Base-by-base conservation (phyloP, 2,888 invertebrate genomes). In the Ptychoptera albimana region DNA sequence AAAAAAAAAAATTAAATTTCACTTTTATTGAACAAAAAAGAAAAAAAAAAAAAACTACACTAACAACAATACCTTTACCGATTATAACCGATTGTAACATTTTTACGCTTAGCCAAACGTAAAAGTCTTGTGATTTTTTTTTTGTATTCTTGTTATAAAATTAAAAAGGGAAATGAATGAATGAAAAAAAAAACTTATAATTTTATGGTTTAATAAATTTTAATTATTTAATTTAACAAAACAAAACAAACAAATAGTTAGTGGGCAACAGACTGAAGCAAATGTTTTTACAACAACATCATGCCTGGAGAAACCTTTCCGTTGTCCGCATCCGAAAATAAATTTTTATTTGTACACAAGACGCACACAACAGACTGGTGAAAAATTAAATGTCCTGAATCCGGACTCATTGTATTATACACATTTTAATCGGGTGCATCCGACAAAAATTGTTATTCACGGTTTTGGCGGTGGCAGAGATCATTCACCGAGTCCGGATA, bases 401-500 rank as follows among this genome's bases (percentile, higher is more conserved):
- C 68, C 73, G 39, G 75, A 79, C 34, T 81, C 86, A 0, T 63
- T 91, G 15, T 76, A 76, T 51, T 71, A 73, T 47, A 83, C 86
- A 0, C 77, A 73, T 52, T 92, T 87, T 61, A 83, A 89, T 61
- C 73, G 78, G 0, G 72, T 70, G 0, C 77, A 84, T 60, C 80
- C 83, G 0, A 86, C 87, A 6, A 92, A 92, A 67, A 72, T 93
- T 15, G 78, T 93, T 39, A 84, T 92, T 13, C 92, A 92, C 57
- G 92, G 92, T 7, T 92, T 93, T 56, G 87, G 88, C 0, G 88
- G 87, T 0, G 87, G 88, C 1, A 68, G 86, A 49, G 77, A 82
- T 58, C 68, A 81, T 31, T 79, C 84, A 1, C 88, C 88, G 0
- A 87, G 86, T 58, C 86, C 87, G 0, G 86, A 87, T 57, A 74